Base-by-base conservation (phyloP, 35 echinoderm and acorn worm genomes). In the Apostichopus parvimensis region DNA sequence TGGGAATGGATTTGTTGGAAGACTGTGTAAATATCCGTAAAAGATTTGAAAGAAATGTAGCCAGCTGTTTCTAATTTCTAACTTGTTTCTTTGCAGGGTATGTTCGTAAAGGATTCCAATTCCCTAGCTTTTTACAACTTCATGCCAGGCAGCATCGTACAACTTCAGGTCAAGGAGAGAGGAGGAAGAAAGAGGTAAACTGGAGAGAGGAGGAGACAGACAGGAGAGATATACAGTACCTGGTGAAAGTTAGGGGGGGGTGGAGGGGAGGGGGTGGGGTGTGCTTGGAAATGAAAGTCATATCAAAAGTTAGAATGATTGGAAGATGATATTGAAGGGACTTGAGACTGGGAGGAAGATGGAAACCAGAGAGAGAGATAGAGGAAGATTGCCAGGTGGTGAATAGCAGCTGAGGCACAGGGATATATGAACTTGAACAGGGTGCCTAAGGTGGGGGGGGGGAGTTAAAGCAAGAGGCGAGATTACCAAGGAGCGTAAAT, bases 101-200 rank as follows among this genome's bases (percentile, higher is more conserved):
- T 99, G 91, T 99, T 99, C 59, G 93, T 99, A 53, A 98, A 99
- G 81, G 97, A 99, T 76, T 99, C 95, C 64, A 99, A 99, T 77
- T 91, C 93, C 4, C 60, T 99, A 56, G 97, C 95, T 11, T 99
- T 92, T 81, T 99, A 99, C 88, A 99, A 99, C 73, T 93, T 99
- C 73, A 95, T 54, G 64, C 70, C 75, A 34, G 93, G 93, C 59
- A 82, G 93, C 26, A 87, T 91, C 9, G 87, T 96, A 22, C 97
- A 99, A 54, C 97, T 99, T 15, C 94, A 95, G 79, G 91, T 96
- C 9, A 99, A 99, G 45, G 97, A 99, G 53, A 94, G 97, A 95
- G 97, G 97, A 71, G 97, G 97, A 23, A 87, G 97, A 14, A 99
- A 96, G 71, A 92, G 97, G 64, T 99, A 93, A 73, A 79, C 2